Conservation (phyloP, 1,140 invertebrate species). For the Zaprionus davidi region DNA sequence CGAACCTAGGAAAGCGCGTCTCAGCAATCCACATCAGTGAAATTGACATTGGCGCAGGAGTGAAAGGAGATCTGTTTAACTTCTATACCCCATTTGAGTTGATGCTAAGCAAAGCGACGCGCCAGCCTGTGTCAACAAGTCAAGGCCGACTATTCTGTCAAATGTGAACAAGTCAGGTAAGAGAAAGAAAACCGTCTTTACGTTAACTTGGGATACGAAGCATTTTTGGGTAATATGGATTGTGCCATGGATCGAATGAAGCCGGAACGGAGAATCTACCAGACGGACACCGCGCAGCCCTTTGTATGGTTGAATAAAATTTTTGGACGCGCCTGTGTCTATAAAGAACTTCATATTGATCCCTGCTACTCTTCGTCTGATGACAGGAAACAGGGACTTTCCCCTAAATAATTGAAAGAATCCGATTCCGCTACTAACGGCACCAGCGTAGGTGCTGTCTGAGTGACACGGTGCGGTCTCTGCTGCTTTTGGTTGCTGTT, state of each 20-base stretch:
- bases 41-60: too few species aligned
- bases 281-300: neutral
- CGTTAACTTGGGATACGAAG: neutral
- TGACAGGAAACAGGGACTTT: too few species aligned
- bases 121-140: conserved; percentile 1
- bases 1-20: too few species aligned
- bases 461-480: too few species aligned
- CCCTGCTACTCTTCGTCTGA: too few species aligned
- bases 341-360: neutral
- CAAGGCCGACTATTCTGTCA: neutral
- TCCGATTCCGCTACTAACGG: too few species aligned
- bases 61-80: too few species aligned
- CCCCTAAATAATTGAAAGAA: too few species aligned
- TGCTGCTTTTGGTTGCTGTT: too few species aligned
- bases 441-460: too few species aligned
- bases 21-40: too few species aligned
- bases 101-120: neutral
- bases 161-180: neutral
- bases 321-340: neutral
- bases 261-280: neutral
- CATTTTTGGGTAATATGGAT: neutral
- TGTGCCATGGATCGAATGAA: neutral
- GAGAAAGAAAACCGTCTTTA: too few species aligned
- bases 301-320: neutral
- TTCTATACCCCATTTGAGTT: neutral